Evolutionary conservation across 2,113 vertebrate species (phyloP).

Genomic region (Miniopterus natalensis): DNA sequence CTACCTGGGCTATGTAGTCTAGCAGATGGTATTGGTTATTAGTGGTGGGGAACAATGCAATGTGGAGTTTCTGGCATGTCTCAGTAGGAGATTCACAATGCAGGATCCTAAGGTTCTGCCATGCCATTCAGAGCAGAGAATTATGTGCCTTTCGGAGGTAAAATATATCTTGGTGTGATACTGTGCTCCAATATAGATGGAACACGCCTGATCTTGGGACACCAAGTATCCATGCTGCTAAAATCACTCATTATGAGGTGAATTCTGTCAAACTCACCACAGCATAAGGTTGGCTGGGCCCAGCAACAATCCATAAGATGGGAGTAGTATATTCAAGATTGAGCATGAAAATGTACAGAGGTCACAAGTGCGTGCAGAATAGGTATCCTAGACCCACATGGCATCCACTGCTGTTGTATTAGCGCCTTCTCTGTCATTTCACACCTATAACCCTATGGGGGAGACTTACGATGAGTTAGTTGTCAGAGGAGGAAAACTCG

Average conservation of each 20-base stretch:
- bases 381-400: not conserved
- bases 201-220: not conserved
- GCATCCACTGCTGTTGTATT: not conserved
- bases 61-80: not conserved
- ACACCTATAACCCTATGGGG: not conserved
- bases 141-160: not conserved
- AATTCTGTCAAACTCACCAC: not conserved
- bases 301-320: not conserved
- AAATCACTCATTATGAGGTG: not conserved
- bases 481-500: not conserved
- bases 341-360: not conserved
- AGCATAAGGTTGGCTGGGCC: not conserved
- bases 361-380: not conserved
- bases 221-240: not conserved
- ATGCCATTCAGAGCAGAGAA: not conserved
- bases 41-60: not conserved
- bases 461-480: not conserved
- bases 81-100: not conserved
- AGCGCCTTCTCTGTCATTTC: not conserved
- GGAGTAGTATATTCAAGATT: not conserved
- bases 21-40: not conserved
- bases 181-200: not conserved
- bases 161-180: not conserved
- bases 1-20: not conserved
- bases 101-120: not conserved